These are phyloP conservation scores for Pseudomyrmex gracilis DNA, from an alignment of 1,140 invertebrate genomes.

Conservation along the genomic window DNA sequence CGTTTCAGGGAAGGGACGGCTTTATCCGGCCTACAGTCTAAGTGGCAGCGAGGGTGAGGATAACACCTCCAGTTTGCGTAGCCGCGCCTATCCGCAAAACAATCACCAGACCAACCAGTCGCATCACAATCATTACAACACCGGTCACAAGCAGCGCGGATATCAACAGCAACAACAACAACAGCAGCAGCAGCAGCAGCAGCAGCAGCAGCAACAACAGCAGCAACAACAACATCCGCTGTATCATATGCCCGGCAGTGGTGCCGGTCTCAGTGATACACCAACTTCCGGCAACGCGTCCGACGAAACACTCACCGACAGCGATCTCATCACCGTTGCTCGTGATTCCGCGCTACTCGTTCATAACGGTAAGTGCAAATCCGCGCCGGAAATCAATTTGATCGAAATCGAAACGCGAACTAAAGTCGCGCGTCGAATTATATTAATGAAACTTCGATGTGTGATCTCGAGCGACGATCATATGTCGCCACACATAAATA, in stretches of 20 bases:
- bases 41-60: constrained; percentile 89
- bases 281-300: constrained; percentile 92
- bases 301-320: constrained; percentile 93
- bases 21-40: constrained; percentile 89
- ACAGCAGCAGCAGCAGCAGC: constrained; percentile 75
- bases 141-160: constrained; percentile 78
- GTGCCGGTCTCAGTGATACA: constrained; percentile 90
- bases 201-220: constrained; percentile 85
- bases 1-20: constrained; percentile 89
- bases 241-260: constrained; percentile 85
- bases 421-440: too few species aligned
- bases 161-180: constrained; percentile 79
- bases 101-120: constrained; percentile 81
- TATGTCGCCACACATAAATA: too few species aligned
- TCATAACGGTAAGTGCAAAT: constrained; percentile 89
- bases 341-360: constrained; percentile 91
- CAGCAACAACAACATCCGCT: constrained; percentile 85
- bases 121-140: constrained; percentile 78
- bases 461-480: background rate
- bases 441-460: too few species aligned
- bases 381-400: background rate
- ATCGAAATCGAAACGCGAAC: background rate
- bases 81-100: constrained; percentile 79
- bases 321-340: constrained; percentile 90
- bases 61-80: constrained; percentile 81